A percentile compares a stretch with the other conserved stretches of the same genome.
phyloP scores from a whole-genome alignment of 2,888 invertebrate genomes.

The Leuctra nigra region DNA sequence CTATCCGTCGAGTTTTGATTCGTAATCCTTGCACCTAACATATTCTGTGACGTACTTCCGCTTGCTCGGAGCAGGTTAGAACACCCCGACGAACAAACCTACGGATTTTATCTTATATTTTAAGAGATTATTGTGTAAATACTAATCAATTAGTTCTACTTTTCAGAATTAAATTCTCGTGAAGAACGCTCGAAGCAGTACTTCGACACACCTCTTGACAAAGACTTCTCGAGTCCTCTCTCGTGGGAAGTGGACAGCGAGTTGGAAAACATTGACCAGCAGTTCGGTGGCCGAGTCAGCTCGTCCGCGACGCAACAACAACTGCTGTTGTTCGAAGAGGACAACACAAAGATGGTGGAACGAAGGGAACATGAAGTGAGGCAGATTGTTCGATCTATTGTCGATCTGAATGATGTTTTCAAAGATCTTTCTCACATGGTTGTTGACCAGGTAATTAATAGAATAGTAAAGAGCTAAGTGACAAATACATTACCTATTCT shows the following conservation, averaged over 20 bases:
- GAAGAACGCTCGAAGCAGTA: conserved; percentile 88
- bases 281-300: conserved; percentile 37
- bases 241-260: conserved; percentile 27
- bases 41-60: too few species aligned
- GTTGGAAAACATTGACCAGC: conserved; percentile 48
- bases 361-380: conserved; percentile 84
- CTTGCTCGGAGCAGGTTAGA: too few species aligned
- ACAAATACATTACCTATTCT: too few species aligned
- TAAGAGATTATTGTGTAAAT: conserved; percentile 11
- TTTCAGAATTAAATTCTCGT: conserved; percentile 70
- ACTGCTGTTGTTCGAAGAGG: conserved; percentile 76
- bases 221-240: conserved; percentile 34
- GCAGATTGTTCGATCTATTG: conserved; percentile 85
- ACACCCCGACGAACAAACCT: conserved; percentile 11
- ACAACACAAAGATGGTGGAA: conserved; percentile 57
- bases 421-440: conserved; percentile 60
- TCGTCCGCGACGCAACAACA: conserved; percentile 58
- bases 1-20: too few species aligned
- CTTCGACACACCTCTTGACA: conserved; percentile 58
- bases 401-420: conserved; percentile 91
- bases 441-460: conserved; percentile 51
- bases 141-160: conserved; percentile 25
- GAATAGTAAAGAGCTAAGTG: too few species aligned
- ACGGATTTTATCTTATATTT: not conserved
- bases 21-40: too few species aligned